Evolutionary conservation across 2,797 vertebrate genomes (phyloP).

Genomic region (Tympanoctomys barrerae): DNA sequence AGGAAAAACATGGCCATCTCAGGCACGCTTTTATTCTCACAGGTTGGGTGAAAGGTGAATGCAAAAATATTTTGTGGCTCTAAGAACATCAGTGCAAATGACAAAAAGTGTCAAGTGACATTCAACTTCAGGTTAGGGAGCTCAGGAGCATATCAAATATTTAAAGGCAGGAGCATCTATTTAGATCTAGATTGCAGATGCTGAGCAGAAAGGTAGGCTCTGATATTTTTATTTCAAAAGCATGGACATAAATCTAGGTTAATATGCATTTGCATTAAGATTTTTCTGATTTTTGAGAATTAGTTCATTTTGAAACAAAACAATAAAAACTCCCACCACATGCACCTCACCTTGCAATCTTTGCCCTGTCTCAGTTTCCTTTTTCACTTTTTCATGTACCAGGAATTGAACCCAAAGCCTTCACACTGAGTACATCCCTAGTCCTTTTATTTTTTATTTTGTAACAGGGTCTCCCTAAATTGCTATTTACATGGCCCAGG

Average conservation of each 20-base stretch:
- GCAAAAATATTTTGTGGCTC: neutral
- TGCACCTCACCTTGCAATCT: neutral
- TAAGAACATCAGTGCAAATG: neutral
- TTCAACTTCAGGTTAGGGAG: neutral
- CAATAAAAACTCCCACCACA: fast-evolving
- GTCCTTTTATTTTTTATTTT: neutral
- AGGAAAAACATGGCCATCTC: neutral
- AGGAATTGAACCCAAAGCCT: neutral
- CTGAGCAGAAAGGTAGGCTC: neutral
- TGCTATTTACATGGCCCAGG: neutral
- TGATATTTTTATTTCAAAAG: constrained; percentile 29
- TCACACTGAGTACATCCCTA: neutral
- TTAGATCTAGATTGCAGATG: neutral
- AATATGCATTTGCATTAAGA: neutral
- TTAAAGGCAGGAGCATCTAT: neutral
- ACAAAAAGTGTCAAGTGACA: neutral
- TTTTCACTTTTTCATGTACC: neutral
- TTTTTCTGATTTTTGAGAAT: neutral
- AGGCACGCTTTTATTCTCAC: constrained; percentile 21
- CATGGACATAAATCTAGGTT: constrained; percentile 14
- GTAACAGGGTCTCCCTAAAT: neutral
- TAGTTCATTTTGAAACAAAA: neutral
- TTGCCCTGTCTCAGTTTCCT: neutral
- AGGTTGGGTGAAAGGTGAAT: neutral
- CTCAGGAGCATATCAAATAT: neutral